Evolutionary conservation across 1,140 invertebrate genomes (phyloP), one percentile per base, ranked within the genome.

Genomic region (Notospermus geniculatus): DNA sequence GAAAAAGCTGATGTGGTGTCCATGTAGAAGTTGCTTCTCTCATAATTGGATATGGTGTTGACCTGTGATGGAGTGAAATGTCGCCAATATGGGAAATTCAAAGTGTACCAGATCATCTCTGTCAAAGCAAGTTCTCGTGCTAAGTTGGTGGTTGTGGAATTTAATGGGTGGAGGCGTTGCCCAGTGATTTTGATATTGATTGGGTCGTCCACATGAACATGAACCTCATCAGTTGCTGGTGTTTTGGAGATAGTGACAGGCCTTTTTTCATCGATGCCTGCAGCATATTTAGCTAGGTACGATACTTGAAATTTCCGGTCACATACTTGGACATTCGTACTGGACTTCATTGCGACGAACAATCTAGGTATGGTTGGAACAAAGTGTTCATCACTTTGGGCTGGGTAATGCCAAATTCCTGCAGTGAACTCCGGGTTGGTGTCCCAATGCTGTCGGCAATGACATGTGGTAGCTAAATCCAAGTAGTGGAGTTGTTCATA

Each of bases 41-140:
- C 5, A 50, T 50, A 50, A 7, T 5, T 5, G 4, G 5, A n/a
- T 7, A 50, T 50, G n/a, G 46, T n/a, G 5, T 5, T 50, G 4
- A 7, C 25, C 46, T 50, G 46, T 23, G 19, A 23, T 5, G n/a
- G 19, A 7, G 46, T 50, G 46, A 50, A 50, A 9, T 50, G 46
- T 5, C 46, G 46, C 46, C 46, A 50, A 27, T 23, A 7, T n/a
- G 46, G n/a, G 25, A 50, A 50, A 5, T 27, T 5, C n/a, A 23
- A 36, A n/a, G 25, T 7, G 25, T 50, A 50, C 46, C n/a, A 50
- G n/a, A 50, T 23, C 46, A 50, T 50, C 25, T 50, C 46, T 23
- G 46, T 50, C 5, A 50, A n/a, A 7, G 46, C 5, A 5, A 50
- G 9, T 50, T 23, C n/a, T 50, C 19, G 46, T 9, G 5, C n/a